Conservation (phyloP, 2,888 invertebrate genomes). For the Drosophila diplacantha region DNA sequence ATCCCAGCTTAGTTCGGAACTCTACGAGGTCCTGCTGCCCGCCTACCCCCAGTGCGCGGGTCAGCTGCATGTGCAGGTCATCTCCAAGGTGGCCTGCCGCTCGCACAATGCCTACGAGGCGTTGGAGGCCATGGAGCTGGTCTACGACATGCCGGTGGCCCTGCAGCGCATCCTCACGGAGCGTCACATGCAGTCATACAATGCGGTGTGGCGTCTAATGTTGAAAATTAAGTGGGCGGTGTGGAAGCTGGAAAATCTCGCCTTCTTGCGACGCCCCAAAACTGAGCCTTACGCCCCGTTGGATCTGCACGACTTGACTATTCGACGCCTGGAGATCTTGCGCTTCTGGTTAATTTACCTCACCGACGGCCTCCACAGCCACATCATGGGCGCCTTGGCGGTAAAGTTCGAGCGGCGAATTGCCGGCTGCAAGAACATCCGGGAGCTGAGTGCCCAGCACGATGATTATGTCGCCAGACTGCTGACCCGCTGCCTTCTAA, state of each 20-base stretch:
- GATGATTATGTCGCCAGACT: constrained; percentile 73
- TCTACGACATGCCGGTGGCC: constrained; percentile 67
- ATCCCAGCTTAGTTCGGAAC: constrained; percentile 77
- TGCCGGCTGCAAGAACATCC: constrained; percentile 62
- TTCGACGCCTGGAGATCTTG: constrained; percentile 79
- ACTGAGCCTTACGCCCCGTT: constrained; percentile 63
- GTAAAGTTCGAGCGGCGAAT: constrained; percentile 72
- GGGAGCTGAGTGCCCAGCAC: constrained; percentile 74
- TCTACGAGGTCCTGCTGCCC: constrained; percentile 78
- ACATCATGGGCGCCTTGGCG: constrained; percentile 76
- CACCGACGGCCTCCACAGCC: constrained; percentile 79
- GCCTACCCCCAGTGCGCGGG: constrained; percentile 76
- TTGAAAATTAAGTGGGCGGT: constrained; percentile 80
- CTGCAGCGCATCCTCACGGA: constrained; percentile 69
- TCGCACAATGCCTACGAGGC: constrained; percentile 72
- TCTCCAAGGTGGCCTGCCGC: constrained; percentile 53
- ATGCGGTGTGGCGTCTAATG: constrained; percentile 79
- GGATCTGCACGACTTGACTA: constrained; percentile 71
- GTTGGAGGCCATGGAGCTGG: constrained; percentile 68
- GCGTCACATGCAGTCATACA: constrained; percentile 69
- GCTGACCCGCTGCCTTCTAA: constrained; percentile 72
- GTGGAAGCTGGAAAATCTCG: constrained; percentile 79
- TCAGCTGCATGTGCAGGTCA: constrained; percentile 66
- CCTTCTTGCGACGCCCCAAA: constrained; percentile 70
- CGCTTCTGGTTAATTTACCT: constrained; percentile 80